Evolutionary conservation across 1,140 invertebrate species (phyloP).

Genomic region (Tribolium castaneum): DNA sequence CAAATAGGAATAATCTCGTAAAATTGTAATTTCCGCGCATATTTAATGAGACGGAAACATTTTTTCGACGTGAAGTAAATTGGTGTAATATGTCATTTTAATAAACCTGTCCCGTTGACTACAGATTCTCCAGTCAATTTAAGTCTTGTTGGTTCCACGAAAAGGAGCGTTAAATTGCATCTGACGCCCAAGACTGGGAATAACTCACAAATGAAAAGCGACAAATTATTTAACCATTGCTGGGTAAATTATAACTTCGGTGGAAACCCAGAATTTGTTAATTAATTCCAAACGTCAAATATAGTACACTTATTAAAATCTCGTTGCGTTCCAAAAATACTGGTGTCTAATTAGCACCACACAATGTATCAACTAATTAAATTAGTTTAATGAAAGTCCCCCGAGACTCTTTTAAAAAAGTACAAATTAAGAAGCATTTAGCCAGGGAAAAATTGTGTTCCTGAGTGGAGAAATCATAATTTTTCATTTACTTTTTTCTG

Average conservation of each 20-base stretch:
- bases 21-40: neutral
- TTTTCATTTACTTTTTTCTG: conserved; percentile 26
- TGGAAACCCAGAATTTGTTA: neutral
- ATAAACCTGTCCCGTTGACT: neutral
- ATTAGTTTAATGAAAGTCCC: conserved; percentile 10
- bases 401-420: conserved; percentile 17
- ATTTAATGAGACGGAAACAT: neutral
- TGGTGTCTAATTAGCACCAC: neutral
- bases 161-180: neutral
- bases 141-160: neutral
- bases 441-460: neutral
- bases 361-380: conserved; percentile 2
- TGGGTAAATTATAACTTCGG: neutral
- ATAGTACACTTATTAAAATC: neutral
- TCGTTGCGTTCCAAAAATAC: neutral
- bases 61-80: neutral
- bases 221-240: neutral
- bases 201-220: neutral
- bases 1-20: neutral
- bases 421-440: conserved; percentile 30
- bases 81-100: neutral
- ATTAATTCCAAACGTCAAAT: neutral
- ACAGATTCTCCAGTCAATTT: neutral
- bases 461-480: neutral
- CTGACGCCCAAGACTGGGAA: neutral